phyloP scores from a whole-genome alignment of 2,888 invertebrate species.

The Craniophora ligustri region DNA sequence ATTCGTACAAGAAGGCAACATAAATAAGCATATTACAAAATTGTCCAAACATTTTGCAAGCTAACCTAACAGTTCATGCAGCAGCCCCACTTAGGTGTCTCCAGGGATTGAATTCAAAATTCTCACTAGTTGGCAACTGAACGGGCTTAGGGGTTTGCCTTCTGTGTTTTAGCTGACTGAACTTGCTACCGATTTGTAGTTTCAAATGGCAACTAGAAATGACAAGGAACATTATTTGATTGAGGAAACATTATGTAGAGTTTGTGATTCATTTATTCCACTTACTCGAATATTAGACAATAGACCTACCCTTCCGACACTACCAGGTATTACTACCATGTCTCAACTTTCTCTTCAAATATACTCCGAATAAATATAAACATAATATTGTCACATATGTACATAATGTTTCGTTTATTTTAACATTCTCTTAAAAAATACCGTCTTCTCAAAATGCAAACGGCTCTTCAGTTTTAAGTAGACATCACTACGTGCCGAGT shows the following conservation, averaged over 20 bases:
- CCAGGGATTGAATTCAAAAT: conserved; percentile 47
- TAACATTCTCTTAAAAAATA: conserved; percentile 26
- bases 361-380: background rate
- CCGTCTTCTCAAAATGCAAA: conserved; percentile 21
- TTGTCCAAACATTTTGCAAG: too few relatives aligned
- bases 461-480: conserved; percentile 39
- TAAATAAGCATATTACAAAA: too few relatives aligned
- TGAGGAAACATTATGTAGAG: too few relatives aligned
- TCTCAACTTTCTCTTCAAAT: too few relatives aligned
- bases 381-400: conserved; percentile 7
- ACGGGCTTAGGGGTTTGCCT: conserved; percentile 40
- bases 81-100: too few relatives aligned
- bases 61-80: too few relatives aligned
- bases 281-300: too few relatives aligned
- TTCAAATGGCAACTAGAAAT: conserved; percentile 38
- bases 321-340: too few relatives aligned
- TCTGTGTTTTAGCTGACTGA: conserved; percentile 45
- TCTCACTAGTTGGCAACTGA: conserved; percentile 44
- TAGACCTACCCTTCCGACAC: too few relatives aligned
- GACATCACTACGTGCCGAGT: conserved; percentile 28
- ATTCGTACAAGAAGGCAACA: too few relatives aligned
- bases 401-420: conserved; percentile 1
- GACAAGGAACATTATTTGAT: conserved; percentile 24
- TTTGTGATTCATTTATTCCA: too few relatives aligned
- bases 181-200: conserved; percentile 27